A percentile compares a stretch with the other conserved stretches of the same genome.
Conservation (phyloP, 2,797 vertebrate genomes). For the Pangasius macronema region DNA sequence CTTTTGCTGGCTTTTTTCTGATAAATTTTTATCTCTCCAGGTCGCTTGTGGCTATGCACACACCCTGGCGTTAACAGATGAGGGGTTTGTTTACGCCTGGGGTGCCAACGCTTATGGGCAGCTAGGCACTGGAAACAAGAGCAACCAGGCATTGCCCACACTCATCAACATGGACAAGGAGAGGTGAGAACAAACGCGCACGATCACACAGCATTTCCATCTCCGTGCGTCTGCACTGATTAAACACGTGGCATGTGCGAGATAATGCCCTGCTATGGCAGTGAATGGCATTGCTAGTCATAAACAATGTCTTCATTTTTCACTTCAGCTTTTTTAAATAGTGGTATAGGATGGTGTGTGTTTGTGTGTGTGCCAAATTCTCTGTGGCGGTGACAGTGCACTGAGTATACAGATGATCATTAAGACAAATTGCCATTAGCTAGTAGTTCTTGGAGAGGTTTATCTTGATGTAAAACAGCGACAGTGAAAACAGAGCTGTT, state of each 20-base stretch:
- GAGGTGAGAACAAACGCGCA: constrained; percentile 76
- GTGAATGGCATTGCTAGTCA: neutral
- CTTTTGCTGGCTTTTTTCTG: constrained; percentile 22
- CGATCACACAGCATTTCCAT: neutral
- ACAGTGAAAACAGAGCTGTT: neutral
- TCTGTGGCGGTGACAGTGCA: neutral
- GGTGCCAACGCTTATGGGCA: constrained; percentile 98
- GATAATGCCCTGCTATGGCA: neutral
- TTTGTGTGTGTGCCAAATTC: neutral
- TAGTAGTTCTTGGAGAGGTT: neutral
- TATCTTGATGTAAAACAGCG: neutral
- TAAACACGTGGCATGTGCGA: no score
- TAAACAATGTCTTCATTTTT: neutral
- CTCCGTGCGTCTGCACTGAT: neutral
- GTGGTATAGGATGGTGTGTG: neutral
- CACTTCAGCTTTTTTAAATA: neutral
- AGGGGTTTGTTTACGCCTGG: constrained; percentile 94
- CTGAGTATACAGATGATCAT: neutral
- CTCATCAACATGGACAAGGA: constrained; percentile 90
- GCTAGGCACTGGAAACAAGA: constrained; percentile 96
- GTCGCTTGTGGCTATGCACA: constrained; percentile 96
- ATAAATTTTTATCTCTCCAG: constrained; percentile 73
- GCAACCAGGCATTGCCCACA: constrained; percentile 90
- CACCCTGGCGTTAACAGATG: constrained; percentile 92
- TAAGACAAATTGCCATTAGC: neutral